Evolutionary conservation across 2,888 invertebrate species (phyloP).

Genomic region (Tortrix viridana): DNA sequence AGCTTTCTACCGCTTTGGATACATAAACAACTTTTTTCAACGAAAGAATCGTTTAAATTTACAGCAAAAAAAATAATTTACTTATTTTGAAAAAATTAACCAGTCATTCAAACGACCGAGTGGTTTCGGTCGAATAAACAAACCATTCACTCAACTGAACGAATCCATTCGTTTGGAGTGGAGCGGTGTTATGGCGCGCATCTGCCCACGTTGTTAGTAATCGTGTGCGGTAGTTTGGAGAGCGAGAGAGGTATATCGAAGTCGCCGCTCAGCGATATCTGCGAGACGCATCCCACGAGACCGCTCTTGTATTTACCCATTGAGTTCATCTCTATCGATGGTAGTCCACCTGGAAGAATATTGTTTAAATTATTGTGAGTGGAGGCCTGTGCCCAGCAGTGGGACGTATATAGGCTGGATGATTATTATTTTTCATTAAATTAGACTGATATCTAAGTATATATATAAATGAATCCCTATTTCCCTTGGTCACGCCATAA

Average conservation of each 20-base stretch:
- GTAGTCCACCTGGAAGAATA: slow-evolving; percentile 88
- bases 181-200: slow-evolving; percentile 66
- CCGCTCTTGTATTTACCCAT: slow-evolving; percentile 89
- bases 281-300: slow-evolving; percentile 92
- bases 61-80: slow-evolving; percentile 39
- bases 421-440: too few relatives aligned
- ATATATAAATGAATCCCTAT: too few relatives aligned
- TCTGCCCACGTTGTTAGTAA: slow-evolving; percentile 80
- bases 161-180: slow-evolving; percentile 15
- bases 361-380: background rate
- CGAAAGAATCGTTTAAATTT: slow-evolving; percentile 33
- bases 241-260: slow-evolving; percentile 89
- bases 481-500: too few relatives aligned
- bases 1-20: too few relatives aligned
- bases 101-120: slow-evolving; percentile 21
- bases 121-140: background rate
- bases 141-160: slow-evolving; percentile 10
- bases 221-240: slow-evolving; percentile 86
- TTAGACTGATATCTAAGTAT: too few relatives aligned
- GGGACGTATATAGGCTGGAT: too few relatives aligned
- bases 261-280: slow-evolving; percentile 91
- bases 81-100: slow-evolving; percentile 15
- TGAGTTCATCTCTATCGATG: slow-evolving; percentile 89
- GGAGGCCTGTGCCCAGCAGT: too few relatives aligned
- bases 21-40: background rate